Evolutionary conservation across 2,797 vertebrate species (phyloP), one percentile per base, ranked within the genome.

Genomic region (Gallirallus australis): DNA sequence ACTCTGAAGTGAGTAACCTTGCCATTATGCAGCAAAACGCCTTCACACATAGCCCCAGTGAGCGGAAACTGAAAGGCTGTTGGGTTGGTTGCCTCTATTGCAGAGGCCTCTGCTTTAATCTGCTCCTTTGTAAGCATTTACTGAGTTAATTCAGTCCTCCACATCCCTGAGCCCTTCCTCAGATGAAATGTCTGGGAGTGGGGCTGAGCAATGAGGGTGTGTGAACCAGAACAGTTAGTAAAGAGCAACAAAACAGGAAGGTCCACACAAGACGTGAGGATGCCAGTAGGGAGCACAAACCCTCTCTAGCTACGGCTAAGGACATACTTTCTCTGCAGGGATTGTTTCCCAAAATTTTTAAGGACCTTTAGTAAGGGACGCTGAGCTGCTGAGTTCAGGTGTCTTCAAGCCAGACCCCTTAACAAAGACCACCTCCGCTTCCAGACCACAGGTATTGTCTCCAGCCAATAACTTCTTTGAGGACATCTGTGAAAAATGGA

Each of bases 41-140:
- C 39, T 47, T 21, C 1, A 2, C 5, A 25, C 25, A 23, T 61
- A 61, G 61, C n/a, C 21, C 14, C 0, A 3, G 11, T 1, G 6
- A 16, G n/a, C 30, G 39, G 20, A 31, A n/a, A 19, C 0, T 2
- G 61, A 64, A 66, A 28, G 20, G 30, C 14, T 81, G 15, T 31
- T 63, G 56, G 8, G 12, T 48, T 73, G 50, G 33, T 56, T 80
- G 33, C 30, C 15, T 76, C 75, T 71, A 7, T 30, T 57, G 33
- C 20, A 81, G 57, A 6, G 21, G 1, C 35, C 37, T 50, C 53
- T 57, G 3, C 1, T 89, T 60, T 86, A 0, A 17, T 7, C 15
- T 60, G 12, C 48, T 70, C 27, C 28, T 35, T 18, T 9, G 15
- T 47, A 30, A 64, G 14, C 17, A 9, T 90, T 68, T 33, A 27